Conservation (phyloP, 2,113 vertebrate genomes). For the Nicator chloris region DNA sequence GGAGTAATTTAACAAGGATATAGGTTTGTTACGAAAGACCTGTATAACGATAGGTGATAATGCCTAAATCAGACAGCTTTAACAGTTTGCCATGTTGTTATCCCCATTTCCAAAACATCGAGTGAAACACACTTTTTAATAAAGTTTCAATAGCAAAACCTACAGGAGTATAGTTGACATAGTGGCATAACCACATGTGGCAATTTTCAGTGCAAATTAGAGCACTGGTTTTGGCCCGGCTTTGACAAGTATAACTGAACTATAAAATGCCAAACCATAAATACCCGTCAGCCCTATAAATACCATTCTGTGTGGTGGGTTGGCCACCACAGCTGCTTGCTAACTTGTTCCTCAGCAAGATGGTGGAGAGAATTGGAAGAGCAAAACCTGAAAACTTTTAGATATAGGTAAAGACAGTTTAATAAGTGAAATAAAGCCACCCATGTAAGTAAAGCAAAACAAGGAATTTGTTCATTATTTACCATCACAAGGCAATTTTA, state of each 20-base stretch:
- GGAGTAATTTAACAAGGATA: neutral
- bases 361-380: neutral
- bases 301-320: neutral
- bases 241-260: neutral
- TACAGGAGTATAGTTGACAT: neutral
- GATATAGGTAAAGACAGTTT: neutral
- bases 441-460: accelerated
- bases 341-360: neutral
- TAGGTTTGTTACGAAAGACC: neutral
- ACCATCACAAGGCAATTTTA: neutral
- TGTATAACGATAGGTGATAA: neutral
- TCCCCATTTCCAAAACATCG: neutral
- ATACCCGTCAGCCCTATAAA: neutral
- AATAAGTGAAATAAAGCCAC: neutral
- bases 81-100: neutral
- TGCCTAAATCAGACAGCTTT: neutral
- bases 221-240: neutral
- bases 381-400: neutral
- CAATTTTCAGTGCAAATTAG: neutral
- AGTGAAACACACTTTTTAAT: accelerated
- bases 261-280: neutral
- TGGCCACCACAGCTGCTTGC: neutral
- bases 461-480: neutral
- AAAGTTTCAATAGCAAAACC: neutral
- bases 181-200: neutral